Base-by-base conservation (phyloP, 2,797 vertebrate species). In the Antennarius maculatus region DNA sequence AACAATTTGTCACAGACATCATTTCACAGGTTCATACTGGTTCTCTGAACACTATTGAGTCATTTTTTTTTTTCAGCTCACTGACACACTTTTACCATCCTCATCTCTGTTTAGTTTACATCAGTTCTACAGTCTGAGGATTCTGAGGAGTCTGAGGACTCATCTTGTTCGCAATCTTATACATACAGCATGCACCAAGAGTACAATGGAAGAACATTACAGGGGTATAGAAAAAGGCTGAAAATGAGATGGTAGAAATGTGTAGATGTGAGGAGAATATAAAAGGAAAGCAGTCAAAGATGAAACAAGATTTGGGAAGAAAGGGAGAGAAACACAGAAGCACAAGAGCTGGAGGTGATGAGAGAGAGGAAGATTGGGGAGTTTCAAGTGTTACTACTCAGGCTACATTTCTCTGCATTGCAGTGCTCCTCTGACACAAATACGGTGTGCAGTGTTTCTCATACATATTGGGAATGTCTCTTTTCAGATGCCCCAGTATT, bases 371-470 rank as follows among this genome's bases (percentile, higher is more conserved):
- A 51, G 27, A 23, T 23, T 23, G 23, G 29, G 37, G 47, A 77
- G 74, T 73, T 53, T 64, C 37, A 41, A 55, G 47, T 71, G 79
- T 86, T 78, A 62, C 67, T 75, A 86, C 81, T 85, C 82, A 76
- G 66, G 66, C 54, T 75, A 72, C 83, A 79, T 82, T 75, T 77
- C 77, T 75, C 86, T 83, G 85, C 81, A 86, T 78, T 84, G 86
- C 83, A 78, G 83, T 80, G 83, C 77, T 63, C 77, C 62, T 86
- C 81, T 82, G 79, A 84, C 84, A 81, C 74, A 84, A 60, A 79
- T 81, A 34, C 2, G 7, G 31, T 8, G 5, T 34, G 31, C 31
- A 34, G 31, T 34, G 3, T 34, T 34, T 34, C 31, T 34, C 31
- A 34, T 34, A 8, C 31, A 4, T 5, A 34, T 8, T 34, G 31